Conservation (phyloP, 2,113 vertebrate species). For the Dipodomys stephensi region DNA sequence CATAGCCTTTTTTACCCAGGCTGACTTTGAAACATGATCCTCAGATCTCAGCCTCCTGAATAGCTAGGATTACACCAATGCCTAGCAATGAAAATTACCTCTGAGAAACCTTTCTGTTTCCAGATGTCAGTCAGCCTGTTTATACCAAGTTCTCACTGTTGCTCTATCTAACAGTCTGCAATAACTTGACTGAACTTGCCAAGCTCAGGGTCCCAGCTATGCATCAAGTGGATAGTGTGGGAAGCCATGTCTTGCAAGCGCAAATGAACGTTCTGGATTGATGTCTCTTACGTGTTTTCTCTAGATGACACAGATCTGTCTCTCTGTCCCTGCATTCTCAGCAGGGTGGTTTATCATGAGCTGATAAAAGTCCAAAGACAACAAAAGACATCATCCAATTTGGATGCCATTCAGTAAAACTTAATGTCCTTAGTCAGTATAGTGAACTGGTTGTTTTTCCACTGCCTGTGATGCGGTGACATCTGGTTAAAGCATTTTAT, state of each 20-base stretch:
- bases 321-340: neutral
- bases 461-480: neutral
- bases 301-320: neutral
- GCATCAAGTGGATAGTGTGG: neutral
- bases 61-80: too few relatives aligned
- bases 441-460: neutral
- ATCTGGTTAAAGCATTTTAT: neutral
- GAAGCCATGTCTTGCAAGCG: neutral
- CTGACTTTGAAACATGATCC: too few relatives aligned
- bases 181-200: neutral
- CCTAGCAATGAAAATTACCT: neutral
- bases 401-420: neutral
- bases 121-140: neutral
- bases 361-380: neutral
- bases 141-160: accelerated
- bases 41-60: too few relatives aligned
- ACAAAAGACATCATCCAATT: neutral
- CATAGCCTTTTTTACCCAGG: too few relatives aligned
- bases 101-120: neutral
- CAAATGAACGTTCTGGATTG: neutral
- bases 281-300: neutral
- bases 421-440: neutral
- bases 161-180: neutral
- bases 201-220: neutral
- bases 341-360: neutral